These are phyloP conservation scores for Amia ocellicauda DNA, from an alignment of 2,113 vertebrate genomes.

Conservation along the genomic window DNA sequence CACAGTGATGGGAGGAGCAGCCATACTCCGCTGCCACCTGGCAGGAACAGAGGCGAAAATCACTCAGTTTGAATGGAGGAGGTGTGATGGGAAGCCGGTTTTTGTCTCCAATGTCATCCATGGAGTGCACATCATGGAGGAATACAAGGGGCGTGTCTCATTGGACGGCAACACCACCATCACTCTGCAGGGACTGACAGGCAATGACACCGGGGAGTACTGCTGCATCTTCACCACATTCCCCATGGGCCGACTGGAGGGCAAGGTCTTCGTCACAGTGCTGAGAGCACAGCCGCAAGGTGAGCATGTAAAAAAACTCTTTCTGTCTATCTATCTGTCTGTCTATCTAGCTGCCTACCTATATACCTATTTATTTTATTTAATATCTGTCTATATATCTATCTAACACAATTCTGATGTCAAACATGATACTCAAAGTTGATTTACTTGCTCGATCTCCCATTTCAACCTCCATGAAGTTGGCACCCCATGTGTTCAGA, in stretches of 20 bases:
- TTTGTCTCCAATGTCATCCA: background rate
- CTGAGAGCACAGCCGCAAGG: background rate
- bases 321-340: too few relatives aligned
- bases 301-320: too few relatives aligned
- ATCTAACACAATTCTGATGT: too few relatives aligned
- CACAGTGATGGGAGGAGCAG: background rate
- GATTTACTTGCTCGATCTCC: too few relatives aligned
- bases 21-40: background rate
- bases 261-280: background rate
- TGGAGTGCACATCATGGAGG: background rate
- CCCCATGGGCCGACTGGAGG: background rate
- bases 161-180: background rate
- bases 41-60: background rate
- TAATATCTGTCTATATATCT: too few relatives aligned
- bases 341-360: too few relatives aligned
- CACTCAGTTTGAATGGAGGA: background rate
- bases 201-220: background rate
- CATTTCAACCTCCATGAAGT: too few relatives aligned
- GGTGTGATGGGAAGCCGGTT: background rate
- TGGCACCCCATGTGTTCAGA: too few relatives aligned
- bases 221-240: conserved; percentile 2
- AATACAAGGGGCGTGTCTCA: background rate
- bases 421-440: too few relatives aligned
- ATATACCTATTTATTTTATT: too few relatives aligned
- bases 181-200: background rate